A percentile compares a stretch with the other conserved stretches of the same genome.
phyloP scores from a whole-genome alignment of 2,113 vertebrate species.

The Mixornis gularis region DNA sequence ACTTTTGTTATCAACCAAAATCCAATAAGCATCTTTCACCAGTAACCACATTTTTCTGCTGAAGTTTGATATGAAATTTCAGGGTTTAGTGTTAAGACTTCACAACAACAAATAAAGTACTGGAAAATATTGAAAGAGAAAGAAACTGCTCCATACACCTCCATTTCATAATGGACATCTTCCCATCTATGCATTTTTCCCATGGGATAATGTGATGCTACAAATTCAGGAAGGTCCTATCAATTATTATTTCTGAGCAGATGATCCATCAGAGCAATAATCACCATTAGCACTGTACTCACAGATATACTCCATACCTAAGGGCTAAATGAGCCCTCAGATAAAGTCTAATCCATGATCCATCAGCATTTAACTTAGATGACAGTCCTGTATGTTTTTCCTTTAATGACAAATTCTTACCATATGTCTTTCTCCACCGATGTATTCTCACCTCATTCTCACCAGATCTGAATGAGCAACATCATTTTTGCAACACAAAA shows the following conservation, averaged over 20 bases:
- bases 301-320: background rate
- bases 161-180: background rate
- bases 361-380: conserved; percentile 1
- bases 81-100: background rate
- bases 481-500: background rate
- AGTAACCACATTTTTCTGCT: background rate
- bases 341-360: background rate
- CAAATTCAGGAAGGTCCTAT: conserved; percentile 1
- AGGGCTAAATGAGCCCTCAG: background rate
- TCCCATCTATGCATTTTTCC: background rate
- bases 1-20: background rate
- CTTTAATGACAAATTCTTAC: background rate
- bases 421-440: accelerated
- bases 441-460: background rate
- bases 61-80: background rate
- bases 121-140: background rate
- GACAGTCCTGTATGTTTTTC: background rate
- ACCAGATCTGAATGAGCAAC: background rate
- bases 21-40: background rate
- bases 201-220: background rate
- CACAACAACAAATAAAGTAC: background rate
- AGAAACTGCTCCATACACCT: background rate
- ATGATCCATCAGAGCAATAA: conserved; percentile 8
- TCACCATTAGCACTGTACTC: background rate
- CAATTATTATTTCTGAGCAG: conserved; percentile 30